Evolutionary conservation across 2,113 vertebrate genomes (phyloP).

Genomic region (Aramus guarauna): DNA sequence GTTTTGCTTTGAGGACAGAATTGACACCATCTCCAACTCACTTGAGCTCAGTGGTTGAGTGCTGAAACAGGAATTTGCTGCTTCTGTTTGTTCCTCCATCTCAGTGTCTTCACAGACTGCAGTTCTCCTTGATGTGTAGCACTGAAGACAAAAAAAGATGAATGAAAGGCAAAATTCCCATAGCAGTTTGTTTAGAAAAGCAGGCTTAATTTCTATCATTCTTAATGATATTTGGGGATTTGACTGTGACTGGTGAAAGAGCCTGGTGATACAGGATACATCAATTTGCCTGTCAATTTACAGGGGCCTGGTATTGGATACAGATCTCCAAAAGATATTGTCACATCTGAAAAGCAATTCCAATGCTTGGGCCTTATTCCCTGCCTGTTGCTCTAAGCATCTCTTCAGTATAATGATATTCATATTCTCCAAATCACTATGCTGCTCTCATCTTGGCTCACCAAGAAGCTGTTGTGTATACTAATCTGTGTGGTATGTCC

Average conservation of each 20-base stretch:
- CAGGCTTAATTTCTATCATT: background rate
- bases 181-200: background rate
- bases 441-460: background rate
- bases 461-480: background rate
- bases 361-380: background rate
- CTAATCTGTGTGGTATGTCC: background rate
- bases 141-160: background rate
- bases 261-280: background rate
- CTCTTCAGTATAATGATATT: background rate
- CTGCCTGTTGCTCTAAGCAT: background rate
- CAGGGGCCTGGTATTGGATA: background rate
- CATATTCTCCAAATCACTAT: background rate
- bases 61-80: background rate
- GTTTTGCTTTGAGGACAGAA: background rate
- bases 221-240: background rate
- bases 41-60: background rate
- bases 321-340: background rate
- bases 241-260: background rate
- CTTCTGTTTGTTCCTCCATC: background rate
- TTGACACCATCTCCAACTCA: background rate
- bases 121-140: background rate
- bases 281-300: background rate
- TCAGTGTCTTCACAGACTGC: background rate
- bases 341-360: conserved; percentile 2
- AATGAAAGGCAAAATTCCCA: background rate